Percentiles rank a stretch among this genome's conserved stretches.
Conservation (phyloP, 2,113 vertebrate genomes). For the Acinonyx jubatus region DNA sequence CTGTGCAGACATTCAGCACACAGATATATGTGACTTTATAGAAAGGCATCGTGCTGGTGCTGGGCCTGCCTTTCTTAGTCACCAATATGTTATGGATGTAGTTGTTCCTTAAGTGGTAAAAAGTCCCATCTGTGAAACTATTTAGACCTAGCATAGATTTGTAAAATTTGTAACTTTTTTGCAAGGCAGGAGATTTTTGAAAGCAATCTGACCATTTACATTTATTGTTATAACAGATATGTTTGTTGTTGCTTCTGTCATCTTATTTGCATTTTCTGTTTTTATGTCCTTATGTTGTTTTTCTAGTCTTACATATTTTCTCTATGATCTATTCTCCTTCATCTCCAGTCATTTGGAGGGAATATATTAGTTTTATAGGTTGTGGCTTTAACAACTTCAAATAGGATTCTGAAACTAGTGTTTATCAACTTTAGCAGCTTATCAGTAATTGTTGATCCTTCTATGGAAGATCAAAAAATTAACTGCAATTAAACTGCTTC, state of each 20-base stretch:
- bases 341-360: not conserved
- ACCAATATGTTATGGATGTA: too few relatives aligned
- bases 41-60: rapidly evolving
- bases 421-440: not conserved
- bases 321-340: not conserved
- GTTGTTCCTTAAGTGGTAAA: not conserved
- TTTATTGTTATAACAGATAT: not conserved
- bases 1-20: rapidly evolving
- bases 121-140: not conserved
- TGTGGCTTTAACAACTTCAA: not conserved
- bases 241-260: not conserved
- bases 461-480: not conserved
- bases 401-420: not conserved
- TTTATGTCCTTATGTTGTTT: not conserved
- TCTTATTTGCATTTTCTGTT: not conserved
- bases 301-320: not conserved
- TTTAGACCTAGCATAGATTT: not conserved
- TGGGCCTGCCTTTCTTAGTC: not conserved
- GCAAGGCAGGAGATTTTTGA: not conserved
- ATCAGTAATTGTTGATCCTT: not conserved
- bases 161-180: not conserved
- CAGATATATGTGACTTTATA: not conserved
- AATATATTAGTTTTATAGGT: not conserved
- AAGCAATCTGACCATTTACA: not conserved
- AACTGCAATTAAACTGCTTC: not conserved